Conservation (phyloP, 2,888 invertebrate species). For the Macrophya alboannulata region DNA sequence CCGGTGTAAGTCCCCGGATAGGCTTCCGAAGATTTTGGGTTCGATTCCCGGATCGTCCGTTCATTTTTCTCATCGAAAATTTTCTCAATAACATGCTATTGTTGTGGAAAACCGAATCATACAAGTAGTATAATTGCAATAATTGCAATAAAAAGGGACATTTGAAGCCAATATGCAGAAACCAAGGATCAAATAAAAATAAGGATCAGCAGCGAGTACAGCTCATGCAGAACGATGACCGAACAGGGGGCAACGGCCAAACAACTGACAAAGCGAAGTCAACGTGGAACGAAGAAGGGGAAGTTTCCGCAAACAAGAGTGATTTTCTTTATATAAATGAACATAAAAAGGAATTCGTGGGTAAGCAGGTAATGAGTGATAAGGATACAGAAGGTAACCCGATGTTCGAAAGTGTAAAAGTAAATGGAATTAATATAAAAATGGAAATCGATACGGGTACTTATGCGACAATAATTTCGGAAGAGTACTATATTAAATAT, state of each 20-base stretch:
- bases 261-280: too few species aligned
- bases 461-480: constrained; percentile 15
- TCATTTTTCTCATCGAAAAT: too few species aligned
- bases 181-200: not conserved
- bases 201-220: not conserved
- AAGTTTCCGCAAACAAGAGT: not conserved
- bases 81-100: not conserved
- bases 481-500: not conserved
- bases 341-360: not conserved
- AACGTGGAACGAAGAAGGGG: not conserved
- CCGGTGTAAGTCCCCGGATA: too few species aligned
- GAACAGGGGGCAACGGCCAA: not conserved
- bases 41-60: too few species aligned
- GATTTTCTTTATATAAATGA: not conserved
- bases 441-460: constrained; percentile 28
- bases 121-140: not conserved
- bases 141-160: not conserved
- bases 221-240: not conserved
- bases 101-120: constrained; percentile 15
- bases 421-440: too few species aligned
- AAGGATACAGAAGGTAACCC: not conserved
- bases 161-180: not conserved
- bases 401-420: not conserved
- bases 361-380: not conserved
- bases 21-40: too few species aligned